Evolutionary conservation across 2,797 vertebrate species (phyloP).

Genomic region (Ambastaia sidthimunki): DNA sequence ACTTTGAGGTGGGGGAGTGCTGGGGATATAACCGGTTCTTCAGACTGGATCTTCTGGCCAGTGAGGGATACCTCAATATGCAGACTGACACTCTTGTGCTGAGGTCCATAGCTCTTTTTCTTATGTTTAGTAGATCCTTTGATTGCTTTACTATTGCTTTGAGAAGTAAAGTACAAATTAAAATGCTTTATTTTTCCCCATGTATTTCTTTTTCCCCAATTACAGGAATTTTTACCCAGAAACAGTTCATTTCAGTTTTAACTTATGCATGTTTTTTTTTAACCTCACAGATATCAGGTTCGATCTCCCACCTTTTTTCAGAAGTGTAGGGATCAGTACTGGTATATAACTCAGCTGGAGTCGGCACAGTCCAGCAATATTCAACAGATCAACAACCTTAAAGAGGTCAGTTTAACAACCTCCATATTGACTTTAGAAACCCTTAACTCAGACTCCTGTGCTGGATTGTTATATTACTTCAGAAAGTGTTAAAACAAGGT

Average conservation of each 20-base stretch:
- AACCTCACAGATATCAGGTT: constrained; percentile 92
- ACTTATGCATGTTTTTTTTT: no score
- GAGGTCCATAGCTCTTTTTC: constrained; percentile 75
- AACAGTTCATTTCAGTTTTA: no score
- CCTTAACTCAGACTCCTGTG: no score
- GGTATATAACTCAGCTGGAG: constrained; percentile 98
- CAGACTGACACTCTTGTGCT: constrained; percentile 96
- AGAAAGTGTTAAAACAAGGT: neutral
- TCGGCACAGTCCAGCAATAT: constrained; percentile 92
- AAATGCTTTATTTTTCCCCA: no score
- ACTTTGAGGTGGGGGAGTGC: constrained; percentile 97
- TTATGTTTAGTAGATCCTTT: neutral
- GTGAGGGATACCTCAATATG: constrained; percentile 95
- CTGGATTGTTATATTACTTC: no score
- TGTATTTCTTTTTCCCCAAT: no score
- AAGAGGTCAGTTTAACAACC: constrained; percentile 82
- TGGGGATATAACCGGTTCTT: constrained; percentile 99
- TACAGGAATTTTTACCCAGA: neutral
- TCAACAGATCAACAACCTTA: constrained; percentile 99
- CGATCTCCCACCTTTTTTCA: constrained; percentile 98
- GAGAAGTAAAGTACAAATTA: no score
- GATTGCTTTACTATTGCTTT: no score
- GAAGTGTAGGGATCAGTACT: constrained; percentile 97
- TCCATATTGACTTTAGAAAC: neutral
- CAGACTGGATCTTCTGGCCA: constrained; percentile 93